Conservation (phyloP, 2,113 vertebrate species). For the Salminus brasiliensis region DNA sequence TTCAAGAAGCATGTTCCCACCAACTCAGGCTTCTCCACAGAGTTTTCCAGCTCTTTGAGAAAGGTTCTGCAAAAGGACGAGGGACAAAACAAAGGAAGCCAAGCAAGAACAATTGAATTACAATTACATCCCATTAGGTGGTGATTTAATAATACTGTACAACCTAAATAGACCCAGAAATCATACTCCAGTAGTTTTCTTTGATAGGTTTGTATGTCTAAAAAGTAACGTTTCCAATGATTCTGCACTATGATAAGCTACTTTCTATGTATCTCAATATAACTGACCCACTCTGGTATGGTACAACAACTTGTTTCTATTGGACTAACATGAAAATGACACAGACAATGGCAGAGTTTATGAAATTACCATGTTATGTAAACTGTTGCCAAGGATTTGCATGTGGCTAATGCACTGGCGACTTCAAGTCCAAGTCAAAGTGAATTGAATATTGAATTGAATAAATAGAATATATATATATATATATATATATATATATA, state of each 20-base stretch:
- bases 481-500: no score
- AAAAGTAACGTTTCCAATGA: background rate
- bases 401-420: background rate
- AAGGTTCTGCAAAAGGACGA: constrained; percentile 79
- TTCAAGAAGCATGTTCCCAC: constrained; percentile 92
- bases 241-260: background rate
- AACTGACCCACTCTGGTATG: background rate
- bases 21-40: constrained; percentile 86
- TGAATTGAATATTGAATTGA: no score
- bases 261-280: no score
- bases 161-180: background rate
- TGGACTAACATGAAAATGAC: background rate
- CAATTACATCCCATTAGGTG: background rate
- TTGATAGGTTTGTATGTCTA: background rate
- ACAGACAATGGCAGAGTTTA: background rate
- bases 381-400: background rate
- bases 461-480: no score
- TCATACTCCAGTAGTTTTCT: background rate
- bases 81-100: background rate
- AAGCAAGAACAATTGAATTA: background rate
- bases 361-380: background rate
- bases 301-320: background rate
- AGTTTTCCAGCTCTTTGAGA: constrained; percentile 90
- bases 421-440: no score
- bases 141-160: background rate